Evolutionary conservation across 2,113 vertebrate genomes (phyloP).

Genomic region (Microtus oregoni): DNA sequence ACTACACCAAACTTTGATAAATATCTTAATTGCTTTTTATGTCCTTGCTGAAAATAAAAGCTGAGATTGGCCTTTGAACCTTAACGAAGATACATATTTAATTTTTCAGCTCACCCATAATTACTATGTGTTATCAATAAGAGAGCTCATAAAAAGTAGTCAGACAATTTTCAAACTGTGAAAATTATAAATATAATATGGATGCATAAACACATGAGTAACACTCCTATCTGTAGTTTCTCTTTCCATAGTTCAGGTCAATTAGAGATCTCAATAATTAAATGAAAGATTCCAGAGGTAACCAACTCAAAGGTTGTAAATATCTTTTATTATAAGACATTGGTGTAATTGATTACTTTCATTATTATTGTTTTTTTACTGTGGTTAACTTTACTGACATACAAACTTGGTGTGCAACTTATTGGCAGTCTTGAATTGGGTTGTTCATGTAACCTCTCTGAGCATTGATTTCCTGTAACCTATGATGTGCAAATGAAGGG

Average conservation of each 20-base stretch:
- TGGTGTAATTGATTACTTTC: neutral
- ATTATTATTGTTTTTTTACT: neutral
- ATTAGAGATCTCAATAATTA: neutral
- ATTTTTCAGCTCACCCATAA: constrained; percentile 21
- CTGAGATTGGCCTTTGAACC: constrained; percentile 29
- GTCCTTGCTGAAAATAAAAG: constrained; percentile 16
- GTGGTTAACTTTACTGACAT: neutral
- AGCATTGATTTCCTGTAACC: neutral
- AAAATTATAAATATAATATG: neutral
- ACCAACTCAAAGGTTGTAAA: neutral
- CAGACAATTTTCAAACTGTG: constrained; percentile 33
- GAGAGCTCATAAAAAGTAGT: neutral
- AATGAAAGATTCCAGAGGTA: neutral
- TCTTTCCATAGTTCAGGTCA: neutral
- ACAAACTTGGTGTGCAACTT: neutral
- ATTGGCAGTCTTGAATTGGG: constrained; percentile 31
- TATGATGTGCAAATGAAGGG: neutral
- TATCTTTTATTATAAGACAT: neutral
- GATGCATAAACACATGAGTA: neutral
- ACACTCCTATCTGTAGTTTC: neutral
- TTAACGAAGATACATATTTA: constrained; percentile 12
- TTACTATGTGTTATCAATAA: neutral
- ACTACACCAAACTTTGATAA: neutral
- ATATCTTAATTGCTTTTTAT: neutral
- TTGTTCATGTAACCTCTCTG: neutral